Evolutionary conservation across 2,797 vertebrate species (phyloP).

Genomic region (Bovichtus variegatus): DNA sequence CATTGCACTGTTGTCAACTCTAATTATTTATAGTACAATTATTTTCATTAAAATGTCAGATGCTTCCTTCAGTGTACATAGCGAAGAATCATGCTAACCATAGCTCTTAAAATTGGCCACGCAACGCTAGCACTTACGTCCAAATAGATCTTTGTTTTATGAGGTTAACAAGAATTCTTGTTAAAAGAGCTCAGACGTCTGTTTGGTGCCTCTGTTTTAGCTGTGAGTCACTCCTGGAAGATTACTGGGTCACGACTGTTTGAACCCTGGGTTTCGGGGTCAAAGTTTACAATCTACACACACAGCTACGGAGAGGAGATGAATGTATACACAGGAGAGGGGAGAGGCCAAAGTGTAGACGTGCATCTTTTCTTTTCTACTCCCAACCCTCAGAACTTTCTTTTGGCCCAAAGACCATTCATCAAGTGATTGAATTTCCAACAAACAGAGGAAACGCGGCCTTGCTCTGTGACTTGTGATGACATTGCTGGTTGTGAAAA

Average conservation of each 20-base stretch:
- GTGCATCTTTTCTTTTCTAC: slow-evolving; percentile 70
- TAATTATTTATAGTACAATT: slow-evolving; percentile 30
- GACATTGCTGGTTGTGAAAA: slow-evolving; percentile 57
- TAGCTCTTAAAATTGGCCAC: slow-evolving; percentile 29
- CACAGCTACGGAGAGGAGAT: slow-evolving; percentile 66
- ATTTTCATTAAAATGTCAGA: slow-evolving; percentile 27
- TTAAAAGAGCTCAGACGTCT: slow-evolving; percentile 54
- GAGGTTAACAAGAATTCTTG: slow-evolving; percentile 61
- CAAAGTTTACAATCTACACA: slow-evolving; percentile 74
- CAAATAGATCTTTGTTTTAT: slow-evolving; percentile 57
- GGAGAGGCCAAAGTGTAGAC: slow-evolving; percentile 58
- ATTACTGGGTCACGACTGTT: slow-evolving; percentile 73
- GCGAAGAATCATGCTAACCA: background rate
- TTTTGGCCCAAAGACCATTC: slow-evolving; percentile 62
- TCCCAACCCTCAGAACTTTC: slow-evolving; percentile 57
- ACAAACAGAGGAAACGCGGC: slow-evolving; percentile 77
- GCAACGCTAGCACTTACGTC: slow-evolving; percentile 27
- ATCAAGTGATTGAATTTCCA: slow-evolving; percentile 68
- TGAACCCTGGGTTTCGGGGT: slow-evolving; percentile 74
- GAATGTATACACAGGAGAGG: slow-evolving; percentile 56
- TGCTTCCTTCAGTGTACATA: slow-evolving; percentile 19
- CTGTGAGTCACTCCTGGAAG: slow-evolving; percentile 63
- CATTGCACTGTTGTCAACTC: slow-evolving; percentile 20
- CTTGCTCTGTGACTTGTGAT: slow-evolving; percentile 58
- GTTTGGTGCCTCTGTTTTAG: slow-evolving; percentile 51